These are phyloP conservation scores for Sula dactylatra DNA, from an alignment of 2,113 vertebrate genomes.

Conservation along the genomic window DNA sequence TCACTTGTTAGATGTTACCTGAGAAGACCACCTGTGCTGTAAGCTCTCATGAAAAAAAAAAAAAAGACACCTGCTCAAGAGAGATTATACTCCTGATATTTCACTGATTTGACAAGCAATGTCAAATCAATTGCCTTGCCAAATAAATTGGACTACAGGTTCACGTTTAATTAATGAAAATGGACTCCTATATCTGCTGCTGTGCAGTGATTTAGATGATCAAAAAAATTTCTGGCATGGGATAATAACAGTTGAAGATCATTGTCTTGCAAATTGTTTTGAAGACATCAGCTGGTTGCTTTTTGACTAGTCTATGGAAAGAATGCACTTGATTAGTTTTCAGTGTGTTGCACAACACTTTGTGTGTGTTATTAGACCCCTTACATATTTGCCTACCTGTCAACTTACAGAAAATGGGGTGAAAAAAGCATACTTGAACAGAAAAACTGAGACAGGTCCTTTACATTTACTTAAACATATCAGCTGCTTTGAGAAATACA, in stretches of 20 bases:
- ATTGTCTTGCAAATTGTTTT: slow-evolving; percentile 32
- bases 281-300: neutral
- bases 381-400: neutral
- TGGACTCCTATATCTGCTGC: neutral
- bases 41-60: neutral
- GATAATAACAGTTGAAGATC: neutral
- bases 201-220: neutral
- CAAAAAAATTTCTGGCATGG: neutral
- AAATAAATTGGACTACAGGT: neutral
- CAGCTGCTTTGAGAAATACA: neutral
- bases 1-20: neutral
- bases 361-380: neutral
- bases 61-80: neutral
- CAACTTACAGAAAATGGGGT: neutral
- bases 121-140: neutral
- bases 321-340: slow-evolving; percentile 9
- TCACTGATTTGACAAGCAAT: neutral
- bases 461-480: neutral
- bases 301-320: neutral
- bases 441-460: neutral
- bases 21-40: neutral
- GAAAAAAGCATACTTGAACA: neutral
- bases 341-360: neutral
- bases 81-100: neutral
- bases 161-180: slow-evolving; percentile 10